These are phyloP conservation scores for Podiceps cristatus DNA, from an alignment of 2,113 vertebrate species.

Conservation along the genomic window DNA sequence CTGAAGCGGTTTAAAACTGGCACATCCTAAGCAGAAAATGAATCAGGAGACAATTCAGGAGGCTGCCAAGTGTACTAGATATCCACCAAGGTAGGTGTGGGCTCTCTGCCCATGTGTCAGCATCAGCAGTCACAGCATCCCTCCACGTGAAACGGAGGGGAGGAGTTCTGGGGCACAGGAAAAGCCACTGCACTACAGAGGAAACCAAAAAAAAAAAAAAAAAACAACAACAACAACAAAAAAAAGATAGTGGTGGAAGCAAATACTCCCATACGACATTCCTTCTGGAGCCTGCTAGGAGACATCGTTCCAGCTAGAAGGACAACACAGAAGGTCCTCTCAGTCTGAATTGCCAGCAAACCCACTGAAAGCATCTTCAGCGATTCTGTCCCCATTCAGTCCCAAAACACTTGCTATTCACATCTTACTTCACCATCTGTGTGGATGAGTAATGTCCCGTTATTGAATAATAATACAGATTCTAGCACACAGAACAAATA, in stretches of 20 bases:
- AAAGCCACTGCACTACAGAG: neutral
- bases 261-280: neutral
- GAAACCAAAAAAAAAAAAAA: neutral
- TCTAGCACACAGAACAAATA: neutral
- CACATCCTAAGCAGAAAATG: neutral
- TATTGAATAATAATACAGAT: neutral
- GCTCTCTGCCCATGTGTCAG: neutral
- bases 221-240: too few species aligned
- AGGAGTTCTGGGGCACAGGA: neutral
- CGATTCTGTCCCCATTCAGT: neutral
- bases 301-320: neutral
- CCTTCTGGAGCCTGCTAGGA: neutral
- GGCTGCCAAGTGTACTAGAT: neutral
- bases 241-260: neutral
- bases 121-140: neutral
- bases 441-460: neutral
- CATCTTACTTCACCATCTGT: neutral
- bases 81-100: neutral
- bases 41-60: neutral
- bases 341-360: neutral
- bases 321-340: neutral
- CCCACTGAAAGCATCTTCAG: neutral
- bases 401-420: neutral
- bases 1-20: neutral
- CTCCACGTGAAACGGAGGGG: rapidly evolving